Percentiles rank a stretch among this genome's conserved stretches.
Conservation (phyloP, 2,113 vertebrate species). For the Cnemophilus loriae region DNA sequence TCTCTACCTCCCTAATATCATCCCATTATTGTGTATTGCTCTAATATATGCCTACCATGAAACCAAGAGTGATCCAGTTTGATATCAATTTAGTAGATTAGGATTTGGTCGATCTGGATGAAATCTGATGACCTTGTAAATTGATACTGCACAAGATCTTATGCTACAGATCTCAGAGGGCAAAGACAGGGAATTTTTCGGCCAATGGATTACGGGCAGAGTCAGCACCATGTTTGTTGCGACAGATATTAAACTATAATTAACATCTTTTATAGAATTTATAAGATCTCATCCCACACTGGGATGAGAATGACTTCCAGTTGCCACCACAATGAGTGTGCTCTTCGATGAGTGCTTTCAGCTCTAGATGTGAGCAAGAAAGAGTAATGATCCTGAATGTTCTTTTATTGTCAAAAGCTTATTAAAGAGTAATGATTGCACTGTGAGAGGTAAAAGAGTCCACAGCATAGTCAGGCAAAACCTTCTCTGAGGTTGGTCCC, state of each 20-base stretch:
- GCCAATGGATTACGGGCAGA: background rate
- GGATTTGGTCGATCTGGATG: background rate
- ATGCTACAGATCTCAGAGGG: background rate
- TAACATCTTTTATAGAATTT: background rate
- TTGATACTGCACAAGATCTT: background rate
- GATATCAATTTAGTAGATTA: background rate
- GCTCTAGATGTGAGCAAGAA: background rate
- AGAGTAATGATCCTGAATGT: background rate
- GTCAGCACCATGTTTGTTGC: background rate
- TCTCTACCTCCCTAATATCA: background rate
- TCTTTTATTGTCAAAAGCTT: background rate
- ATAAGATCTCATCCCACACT: background rate
- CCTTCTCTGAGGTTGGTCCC: too few relatives aligned
- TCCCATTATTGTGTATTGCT: background rate
- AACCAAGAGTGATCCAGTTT: background rate
- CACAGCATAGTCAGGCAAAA: background rate
- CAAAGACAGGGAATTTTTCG: background rate
- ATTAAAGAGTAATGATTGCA: background rate
- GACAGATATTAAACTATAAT: background rate
- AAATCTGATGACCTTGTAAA: background rate
- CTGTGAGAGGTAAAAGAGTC: background rate
- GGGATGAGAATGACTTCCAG: background rate
- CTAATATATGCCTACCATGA: background rate
- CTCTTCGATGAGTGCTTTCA: background rate
- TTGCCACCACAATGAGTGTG: background rate